These are phyloP conservation scores for Odontamblyopus rebecca DNA, from an alignment of 2,797 vertebrate species.

Conservation along the genomic window DNA sequence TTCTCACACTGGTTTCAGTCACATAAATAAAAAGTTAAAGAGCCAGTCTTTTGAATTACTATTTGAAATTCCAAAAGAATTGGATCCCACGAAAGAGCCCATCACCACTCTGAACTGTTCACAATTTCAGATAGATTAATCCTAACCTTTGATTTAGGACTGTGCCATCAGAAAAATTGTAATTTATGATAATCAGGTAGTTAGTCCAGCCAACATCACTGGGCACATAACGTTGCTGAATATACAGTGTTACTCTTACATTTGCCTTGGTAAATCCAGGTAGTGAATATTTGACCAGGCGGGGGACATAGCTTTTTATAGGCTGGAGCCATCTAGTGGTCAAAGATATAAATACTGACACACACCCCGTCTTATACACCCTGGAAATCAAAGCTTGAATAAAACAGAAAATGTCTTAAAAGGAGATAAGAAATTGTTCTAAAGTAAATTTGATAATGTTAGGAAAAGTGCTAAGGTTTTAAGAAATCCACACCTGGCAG, in stretches of 20 bases:
- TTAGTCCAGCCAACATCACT: not conserved
- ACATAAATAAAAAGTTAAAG: too few relatives aligned
- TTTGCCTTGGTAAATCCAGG: conserved; percentile 18
- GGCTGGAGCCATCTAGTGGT: conserved; percentile 12
- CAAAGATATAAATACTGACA: not conserved
- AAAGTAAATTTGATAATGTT: conserved; percentile 31
- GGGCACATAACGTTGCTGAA: conserved; percentile 13
- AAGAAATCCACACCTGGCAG: conserved; percentile 80
- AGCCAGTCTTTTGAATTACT: too few relatives aligned
- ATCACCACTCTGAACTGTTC: not conserved
- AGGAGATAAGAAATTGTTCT: conserved; percentile 17
- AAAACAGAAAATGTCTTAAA: not conserved
- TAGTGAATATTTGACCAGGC: conserved; percentile 43
- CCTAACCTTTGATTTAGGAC: not conserved
- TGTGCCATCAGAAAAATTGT: not conserved
- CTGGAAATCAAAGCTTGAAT: too few relatives aligned
- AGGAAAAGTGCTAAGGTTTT: conserved; percentile 18
- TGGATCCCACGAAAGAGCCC: too few relatives aligned
- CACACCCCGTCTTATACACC: not conserved
- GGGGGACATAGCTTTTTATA: conserved; percentile 42
- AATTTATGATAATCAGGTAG: not conserved
- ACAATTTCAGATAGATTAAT: not conserved
- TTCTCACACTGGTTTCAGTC: too few relatives aligned
- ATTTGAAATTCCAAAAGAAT: too few relatives aligned
- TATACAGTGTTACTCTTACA: not conserved